Evolutionary conservation across 1,140 invertebrate species (phyloP).

Genomic region (Rhagoletis pomonella): DNA sequence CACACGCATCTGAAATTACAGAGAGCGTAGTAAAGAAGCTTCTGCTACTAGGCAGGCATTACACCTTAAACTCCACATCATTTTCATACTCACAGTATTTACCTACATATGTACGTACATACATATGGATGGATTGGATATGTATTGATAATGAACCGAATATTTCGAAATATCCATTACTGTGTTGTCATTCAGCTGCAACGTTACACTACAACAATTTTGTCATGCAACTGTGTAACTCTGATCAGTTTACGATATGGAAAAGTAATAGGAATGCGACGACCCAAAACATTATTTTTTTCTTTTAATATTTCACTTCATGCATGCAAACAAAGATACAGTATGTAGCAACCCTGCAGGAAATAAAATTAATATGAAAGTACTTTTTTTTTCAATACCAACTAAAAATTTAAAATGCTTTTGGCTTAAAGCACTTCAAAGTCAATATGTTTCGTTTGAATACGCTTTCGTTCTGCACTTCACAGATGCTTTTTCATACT

Average conservation of each 20-base stretch:
- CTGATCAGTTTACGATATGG: conserved; percentile 39
- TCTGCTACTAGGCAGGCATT: background rate
- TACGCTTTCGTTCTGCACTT: too few relatives aligned
- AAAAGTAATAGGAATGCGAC: conserved; percentile 37
- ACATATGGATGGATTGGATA: background rate
- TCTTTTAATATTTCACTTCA: background rate
- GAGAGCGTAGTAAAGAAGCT: too few relatives aligned
- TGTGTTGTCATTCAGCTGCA: background rate
- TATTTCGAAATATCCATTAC: conserved; percentile 29
- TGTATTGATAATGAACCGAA: background rate
- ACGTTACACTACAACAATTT: background rate
- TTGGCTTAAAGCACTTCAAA: too few relatives aligned
- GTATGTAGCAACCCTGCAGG: too few relatives aligned
- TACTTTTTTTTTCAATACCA: too few relatives aligned
- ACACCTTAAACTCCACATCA: conserved; percentile 1
- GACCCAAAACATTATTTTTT: conserved; percentile 9
- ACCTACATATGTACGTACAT: background rate
- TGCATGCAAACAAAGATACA: too few relatives aligned
- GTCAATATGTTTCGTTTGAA: too few relatives aligned
- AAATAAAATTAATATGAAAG: too few relatives aligned
- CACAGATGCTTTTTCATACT: too few relatives aligned
- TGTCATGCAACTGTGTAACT: conserved; percentile 22
- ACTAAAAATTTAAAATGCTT: too few relatives aligned
- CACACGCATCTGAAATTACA: too few relatives aligned
- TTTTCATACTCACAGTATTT: background rate